A percentile compares a stretch with the other conserved stretches of the same genome.
Evolutionary conservation across 2,888 invertebrate species (phyloP).

Genomic region (Cheilosia urbana): DNA sequence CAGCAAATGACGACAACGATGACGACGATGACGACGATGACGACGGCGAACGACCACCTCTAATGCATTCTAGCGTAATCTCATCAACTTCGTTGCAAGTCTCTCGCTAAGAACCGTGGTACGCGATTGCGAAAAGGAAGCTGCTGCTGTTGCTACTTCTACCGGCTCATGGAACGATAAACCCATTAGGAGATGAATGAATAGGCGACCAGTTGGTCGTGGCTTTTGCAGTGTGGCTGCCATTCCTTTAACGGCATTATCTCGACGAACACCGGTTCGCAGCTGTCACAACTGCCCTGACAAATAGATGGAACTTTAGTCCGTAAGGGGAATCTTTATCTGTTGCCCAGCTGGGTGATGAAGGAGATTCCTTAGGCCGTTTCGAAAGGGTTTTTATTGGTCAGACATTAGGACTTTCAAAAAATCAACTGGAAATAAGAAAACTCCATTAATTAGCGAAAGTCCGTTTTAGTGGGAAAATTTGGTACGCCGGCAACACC

Average conservation of each 20-base stretch:
- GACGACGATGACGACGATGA: conserved; percentile 25
- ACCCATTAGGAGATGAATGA: conserved; percentile 75
- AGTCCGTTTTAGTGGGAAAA: conserved; percentile 20
- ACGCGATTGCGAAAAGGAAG: conserved; percentile 37
- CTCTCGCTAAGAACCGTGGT: conserved; percentile 46
- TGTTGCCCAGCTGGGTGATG: conserved; percentile 24
- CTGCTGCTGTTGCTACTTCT: conserved; percentile 34
- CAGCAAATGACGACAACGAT: conserved; percentile 11
- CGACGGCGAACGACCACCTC: conserved; percentile 68
- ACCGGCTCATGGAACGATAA: conserved; percentile 59
- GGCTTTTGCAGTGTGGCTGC: conserved; percentile 1
- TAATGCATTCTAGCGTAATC: conserved; percentile 72
- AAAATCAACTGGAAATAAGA: conserved; percentile 7
- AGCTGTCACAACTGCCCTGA: conserved; percentile 70
- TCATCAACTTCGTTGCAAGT: conserved; percentile 60
- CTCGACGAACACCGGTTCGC: conserved; percentile 44
- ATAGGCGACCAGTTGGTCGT: conserved; percentile 39
- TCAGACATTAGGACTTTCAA: background rate
- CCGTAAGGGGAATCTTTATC: conserved; percentile 62
- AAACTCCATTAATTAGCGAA: conserved; percentile 38
- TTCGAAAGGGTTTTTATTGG: conserved; percentile 22
- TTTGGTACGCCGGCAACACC: background rate
- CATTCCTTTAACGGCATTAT: conserved; percentile 64
- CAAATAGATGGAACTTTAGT: conserved; percentile 67
- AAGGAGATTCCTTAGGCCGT: conserved; percentile 23